These are phyloP conservation scores for Hanleya hanleyi DNA, from an alignment of 2,888 invertebrate species.

Conservation along the genomic window DNA sequence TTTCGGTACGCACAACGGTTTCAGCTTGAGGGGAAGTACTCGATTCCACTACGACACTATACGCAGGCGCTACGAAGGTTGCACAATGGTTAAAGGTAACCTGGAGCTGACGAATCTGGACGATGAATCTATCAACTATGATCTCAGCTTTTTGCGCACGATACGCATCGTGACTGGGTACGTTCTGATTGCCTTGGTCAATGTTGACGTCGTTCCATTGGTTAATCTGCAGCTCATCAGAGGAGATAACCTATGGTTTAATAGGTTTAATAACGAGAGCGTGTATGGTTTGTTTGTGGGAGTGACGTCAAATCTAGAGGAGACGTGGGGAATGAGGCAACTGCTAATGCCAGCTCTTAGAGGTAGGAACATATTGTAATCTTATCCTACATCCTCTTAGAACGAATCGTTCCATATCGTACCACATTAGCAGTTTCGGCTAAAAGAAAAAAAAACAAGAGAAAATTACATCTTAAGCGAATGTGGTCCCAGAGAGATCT, in stretches of 20 bases:
- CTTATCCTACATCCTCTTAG: no score
- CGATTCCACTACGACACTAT: conserved; percentile 58
- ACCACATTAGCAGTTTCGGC: no score
- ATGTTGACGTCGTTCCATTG: conserved; percentile 87
- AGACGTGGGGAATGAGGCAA: conserved; percentile 56
- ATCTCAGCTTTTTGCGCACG: conserved; percentile 92
- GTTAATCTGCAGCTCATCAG: conserved; percentile 94
- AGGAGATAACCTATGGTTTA: conserved; percentile 91
- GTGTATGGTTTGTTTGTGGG: conserved; percentile 64
- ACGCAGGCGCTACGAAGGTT: conserved; percentile 87
- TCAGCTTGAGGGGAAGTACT: conserved; percentile 55
- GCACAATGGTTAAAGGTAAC: conserved; percentile 98
- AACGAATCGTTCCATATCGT: no score
- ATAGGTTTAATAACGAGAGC: conserved; percentile 78
- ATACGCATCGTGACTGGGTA: conserved; percentile 96
- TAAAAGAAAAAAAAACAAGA: no score
- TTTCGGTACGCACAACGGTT: conserved; percentile 54
- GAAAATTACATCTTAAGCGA: no score
- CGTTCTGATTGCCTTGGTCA: conserved; percentile 86
- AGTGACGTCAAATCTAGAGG: conserved; percentile 80
- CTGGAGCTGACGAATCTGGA: conserved; percentile 94
- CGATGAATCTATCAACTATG: conserved; percentile 79
- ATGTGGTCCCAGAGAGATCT: no score
- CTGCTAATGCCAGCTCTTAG: conserved; percentile 59
- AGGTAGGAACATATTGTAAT: conserved; percentile 59